Base-by-base conservation (phyloP, 2,797 vertebrate species). In the Nasua narica region DNA sequence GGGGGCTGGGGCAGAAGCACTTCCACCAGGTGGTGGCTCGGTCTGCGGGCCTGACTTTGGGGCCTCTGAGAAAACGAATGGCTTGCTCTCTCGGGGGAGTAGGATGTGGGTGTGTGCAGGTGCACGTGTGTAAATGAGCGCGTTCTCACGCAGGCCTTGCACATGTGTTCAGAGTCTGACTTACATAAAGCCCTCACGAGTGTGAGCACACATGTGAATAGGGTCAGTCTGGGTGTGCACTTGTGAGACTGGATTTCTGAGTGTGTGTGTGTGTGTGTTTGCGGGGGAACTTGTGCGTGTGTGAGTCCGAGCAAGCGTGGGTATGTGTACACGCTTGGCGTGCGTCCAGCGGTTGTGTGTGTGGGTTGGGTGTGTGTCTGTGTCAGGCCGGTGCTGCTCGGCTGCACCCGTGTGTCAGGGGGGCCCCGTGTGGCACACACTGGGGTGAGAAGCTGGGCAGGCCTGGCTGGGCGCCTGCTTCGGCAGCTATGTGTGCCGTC, bases 311-410 rank as follows among this genome's bases (percentile, higher is more conserved):
- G n/a, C 2, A 9, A 29, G 60, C 14, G 37, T 35, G 29, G 5
- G 21, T 52, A 15, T 23, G 43, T 0, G 0, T 12, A 0, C 6
- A 5, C 0, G 8, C 16, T 69, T 29, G n/a, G 58, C 1, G 76
- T 52, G 25, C 15, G 6, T 7, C 48, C 43, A 56, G 23, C 40
- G 23, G 21, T 21, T 56, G 3, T 60, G 35, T 2, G 4, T n/a
- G 10, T 58, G 67, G 65, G 54, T 35, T 35, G 43, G 4, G 1
- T 13, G 32, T 35, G 3, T 65, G 79, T 60, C 62, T 79, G 46
- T 72, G 60, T 27, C 54, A 13, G 29, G 32, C 21, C 19, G 8
- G 1, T 18, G 18, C 16, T 27, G 16, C 52, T 7, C 32, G 9
- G 69, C 7, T 15, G 23, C 37, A 3, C 1, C 4, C 2, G 0